These are phyloP conservation scores for Rhinella marina DNA, from an alignment of 2,797 vertebrate genomes.

Conservation along the genomic window DNA sequence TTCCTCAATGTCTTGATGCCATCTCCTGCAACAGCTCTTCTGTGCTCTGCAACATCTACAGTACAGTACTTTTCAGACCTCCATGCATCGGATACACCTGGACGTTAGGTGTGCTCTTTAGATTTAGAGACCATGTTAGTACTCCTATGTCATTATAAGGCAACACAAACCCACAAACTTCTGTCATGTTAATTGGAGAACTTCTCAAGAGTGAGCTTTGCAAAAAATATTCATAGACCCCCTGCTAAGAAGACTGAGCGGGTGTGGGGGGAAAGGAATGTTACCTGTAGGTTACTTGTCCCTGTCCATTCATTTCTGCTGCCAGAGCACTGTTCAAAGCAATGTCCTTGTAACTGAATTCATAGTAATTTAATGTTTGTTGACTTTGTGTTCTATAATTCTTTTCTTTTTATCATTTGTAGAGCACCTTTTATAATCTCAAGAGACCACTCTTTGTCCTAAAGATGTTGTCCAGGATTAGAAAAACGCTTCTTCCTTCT, in stretches of 20 bases:
- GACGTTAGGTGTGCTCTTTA: not conserved
- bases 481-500: no score
- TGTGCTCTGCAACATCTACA: not conserved
- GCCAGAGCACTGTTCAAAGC: not conserved
- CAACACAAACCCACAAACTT: not conserved
- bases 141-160: not conserved
- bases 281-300: not conserved
- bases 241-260: conserved; percentile 15
- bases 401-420: no score
- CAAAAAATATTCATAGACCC: conserved; percentile 3
- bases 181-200: not conserved
- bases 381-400: no score
- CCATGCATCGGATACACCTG: not conserved
- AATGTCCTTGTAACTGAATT: not conserved
- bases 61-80: no score
- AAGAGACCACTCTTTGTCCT: no score
- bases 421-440: no score
- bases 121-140: not conserved
- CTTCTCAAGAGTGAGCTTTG: not conserved
- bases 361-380: no score
- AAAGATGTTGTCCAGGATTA: no score
- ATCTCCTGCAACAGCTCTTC: no score
- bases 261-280: not conserved
- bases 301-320: not conserved
- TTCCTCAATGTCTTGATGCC: not conserved